These are phyloP conservation scores for Gandaritis pyraliata DNA, from an alignment of 2,888 invertebrate species.

Conservation along the genomic window DNA sequence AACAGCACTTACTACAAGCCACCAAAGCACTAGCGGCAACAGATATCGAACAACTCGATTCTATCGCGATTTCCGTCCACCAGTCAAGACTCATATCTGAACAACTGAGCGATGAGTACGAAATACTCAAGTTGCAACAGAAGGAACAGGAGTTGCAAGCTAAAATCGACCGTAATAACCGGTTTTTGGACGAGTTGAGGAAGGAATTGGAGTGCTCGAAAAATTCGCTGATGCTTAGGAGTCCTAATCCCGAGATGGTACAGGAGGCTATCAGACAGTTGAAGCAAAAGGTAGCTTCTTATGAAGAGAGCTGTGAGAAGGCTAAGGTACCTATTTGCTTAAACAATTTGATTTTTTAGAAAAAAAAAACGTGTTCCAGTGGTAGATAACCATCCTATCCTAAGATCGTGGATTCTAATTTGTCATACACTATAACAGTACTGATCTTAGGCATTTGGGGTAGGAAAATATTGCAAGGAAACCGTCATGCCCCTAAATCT, in stretches of 20 bases:
- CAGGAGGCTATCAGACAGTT: slow-evolving; percentile 68
- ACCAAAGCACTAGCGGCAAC: slow-evolving; percentile 52
- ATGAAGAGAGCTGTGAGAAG: slow-evolving; percentile 70
- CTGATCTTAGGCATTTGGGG: too few relatives aligned
- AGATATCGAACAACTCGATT: slow-evolving; percentile 59
- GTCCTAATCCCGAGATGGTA: slow-evolving; percentile 67
- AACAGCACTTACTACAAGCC: slow-evolving; percentile 56
- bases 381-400: too few relatives aligned
- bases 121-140: slow-evolving; percentile 68
- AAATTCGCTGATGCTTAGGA: slow-evolving; percentile 53
- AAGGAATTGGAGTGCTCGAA: slow-evolving; percentile 64
- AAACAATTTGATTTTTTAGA: too few relatives aligned
- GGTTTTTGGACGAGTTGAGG: slow-evolving; percentile 58
- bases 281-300: slow-evolving; percentile 68
- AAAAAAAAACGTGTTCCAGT: too few relatives aligned
- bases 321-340: slow-evolving; percentile 61
- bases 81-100: slow-evolving; percentile 56
- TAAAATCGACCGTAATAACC: slow-evolving; percentile 69
- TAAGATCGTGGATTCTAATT: too few relatives aligned
- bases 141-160: slow-evolving; percentile 63
- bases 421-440: too few relatives aligned
- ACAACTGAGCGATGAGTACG: slow-evolving; percentile 67
- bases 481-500: too few relatives aligned
- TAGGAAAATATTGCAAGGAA: too few relatives aligned
- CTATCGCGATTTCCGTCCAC: slow-evolving; percentile 59